phyloP scores from a whole-genome alignment of 2,797 vertebrate species.

The Enteromius anoplus region DNA sequence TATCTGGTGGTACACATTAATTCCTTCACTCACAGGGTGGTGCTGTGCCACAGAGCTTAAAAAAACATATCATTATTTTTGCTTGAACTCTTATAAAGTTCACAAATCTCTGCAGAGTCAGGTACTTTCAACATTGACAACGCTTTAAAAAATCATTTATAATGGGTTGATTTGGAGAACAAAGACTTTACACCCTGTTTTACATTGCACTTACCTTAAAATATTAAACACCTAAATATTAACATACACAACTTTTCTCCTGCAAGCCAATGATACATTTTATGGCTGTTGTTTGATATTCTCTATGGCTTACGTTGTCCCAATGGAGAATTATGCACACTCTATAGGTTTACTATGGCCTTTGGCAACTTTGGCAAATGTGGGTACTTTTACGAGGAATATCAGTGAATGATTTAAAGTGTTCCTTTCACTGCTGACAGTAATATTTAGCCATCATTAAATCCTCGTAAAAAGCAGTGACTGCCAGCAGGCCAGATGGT shows the following conservation, averaged over 20 bases:
- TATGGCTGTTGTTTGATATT: constrained; percentile 14
- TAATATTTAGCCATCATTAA: constrained; percentile 54
- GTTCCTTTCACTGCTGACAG: constrained; percentile 44
- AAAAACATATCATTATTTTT: not conserved
- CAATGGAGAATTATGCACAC: not conserved
- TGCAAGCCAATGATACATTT: constrained; percentile 6
- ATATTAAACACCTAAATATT: constrained; percentile 46
- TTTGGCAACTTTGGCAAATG: constrained; percentile 18
- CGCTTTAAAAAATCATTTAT: constrained; percentile 10
- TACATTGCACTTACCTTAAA: constrained; percentile 32
- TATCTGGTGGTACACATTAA: constrained; percentile 12
- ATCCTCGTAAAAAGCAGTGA: constrained; percentile 40
- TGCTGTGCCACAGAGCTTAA: constrained; percentile 22
- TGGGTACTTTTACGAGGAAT: constrained; percentile 22
- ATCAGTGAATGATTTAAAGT: constrained; percentile 49
- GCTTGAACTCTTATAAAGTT: constrained; percentile 5
- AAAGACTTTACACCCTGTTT: not conserved
- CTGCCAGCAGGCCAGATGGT: constrained; percentile 47
- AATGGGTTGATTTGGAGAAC: not conserved
- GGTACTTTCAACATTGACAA: constrained; percentile 2
- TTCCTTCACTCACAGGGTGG: constrained; percentile 16
- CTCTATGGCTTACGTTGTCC: not conserved
- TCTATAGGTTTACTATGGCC: not conserved
- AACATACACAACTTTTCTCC: constrained; percentile 16
- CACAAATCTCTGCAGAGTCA: constrained; percentile 26